phyloP scores from a whole-genome alignment of 2,888 invertebrate species.

The Melanchra persicariae region DNA sequence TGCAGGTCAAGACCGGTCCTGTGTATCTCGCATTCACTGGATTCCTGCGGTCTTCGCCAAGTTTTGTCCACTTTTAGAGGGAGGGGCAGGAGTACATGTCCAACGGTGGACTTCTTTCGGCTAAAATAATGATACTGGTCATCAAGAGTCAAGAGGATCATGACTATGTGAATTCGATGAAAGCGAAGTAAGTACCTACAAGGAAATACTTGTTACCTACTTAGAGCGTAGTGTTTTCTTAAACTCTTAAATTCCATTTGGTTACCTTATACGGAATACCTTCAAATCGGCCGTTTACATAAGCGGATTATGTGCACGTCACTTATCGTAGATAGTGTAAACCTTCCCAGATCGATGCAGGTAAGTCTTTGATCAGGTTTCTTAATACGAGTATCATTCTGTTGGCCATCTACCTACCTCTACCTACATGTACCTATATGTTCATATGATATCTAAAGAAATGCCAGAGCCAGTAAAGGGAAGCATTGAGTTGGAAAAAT shows the following conservation, averaged over 20 bases:
- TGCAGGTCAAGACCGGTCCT: not conserved
- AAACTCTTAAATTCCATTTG: conserved; percentile 8
- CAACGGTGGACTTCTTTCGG: not conserved
- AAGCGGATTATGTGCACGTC: conserved; percentile 51
- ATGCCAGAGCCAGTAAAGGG: conserved; percentile 1
- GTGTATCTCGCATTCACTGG: not conserved
- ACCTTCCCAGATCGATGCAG: conserved; percentile 28
- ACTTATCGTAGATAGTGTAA: conserved; percentile 23
- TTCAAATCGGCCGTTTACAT: conserved; percentile 32
- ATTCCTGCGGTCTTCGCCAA: not conserved
- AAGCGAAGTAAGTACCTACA: no score
- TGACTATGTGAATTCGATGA: no score
- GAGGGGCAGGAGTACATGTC: no score
- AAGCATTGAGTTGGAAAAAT: conserved; percentile 32
- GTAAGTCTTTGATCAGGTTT: conserved; percentile 51
- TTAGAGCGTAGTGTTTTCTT: not conserved
- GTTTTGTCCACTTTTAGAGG: not conserved
- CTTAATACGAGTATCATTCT: conserved; percentile 22
- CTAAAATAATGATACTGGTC: not conserved
- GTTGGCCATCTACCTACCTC: not conserved
- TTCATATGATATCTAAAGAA: conserved; percentile 4
- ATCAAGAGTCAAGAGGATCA: no score
- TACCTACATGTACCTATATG: not conserved
- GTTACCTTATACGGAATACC: conserved; percentile 42
- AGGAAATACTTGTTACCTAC: no score